These are phyloP conservation scores for Limnephilus marmoratus DNA, from an alignment of 2,888 invertebrate genomes.

Conservation along the genomic window DNA sequence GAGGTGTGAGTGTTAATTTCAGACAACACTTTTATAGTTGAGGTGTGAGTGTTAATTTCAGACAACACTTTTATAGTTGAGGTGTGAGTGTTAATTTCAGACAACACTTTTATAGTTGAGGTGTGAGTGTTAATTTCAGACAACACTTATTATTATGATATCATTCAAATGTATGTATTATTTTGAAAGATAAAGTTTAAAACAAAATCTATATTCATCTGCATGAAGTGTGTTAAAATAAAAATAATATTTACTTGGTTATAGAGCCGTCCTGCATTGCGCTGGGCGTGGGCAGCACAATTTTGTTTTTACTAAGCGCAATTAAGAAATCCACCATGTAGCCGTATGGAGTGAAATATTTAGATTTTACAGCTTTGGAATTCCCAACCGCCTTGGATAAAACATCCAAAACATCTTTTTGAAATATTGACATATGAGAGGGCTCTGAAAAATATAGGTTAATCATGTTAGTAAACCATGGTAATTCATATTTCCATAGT, in stretches of 20 bases:
- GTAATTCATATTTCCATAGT: neutral
- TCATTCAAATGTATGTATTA: too few relatives aligned
- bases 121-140: too few relatives aligned
- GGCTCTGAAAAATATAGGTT: conserved; percentile 48
- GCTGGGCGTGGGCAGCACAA: conserved; percentile 27
- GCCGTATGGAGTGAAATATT: conserved; percentile 61
- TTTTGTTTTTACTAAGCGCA: neutral
- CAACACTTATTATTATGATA: too few relatives aligned
- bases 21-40: too few relatives aligned
- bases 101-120: too few relatives aligned
- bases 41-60: too few relatives aligned
- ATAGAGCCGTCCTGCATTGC: conserved; percentile 23
- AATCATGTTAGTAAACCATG: neutral
- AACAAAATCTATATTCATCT: neutral
- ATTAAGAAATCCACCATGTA: conserved; percentile 63
- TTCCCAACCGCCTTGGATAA: conserved; percentile 46
- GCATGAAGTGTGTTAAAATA: neutral
- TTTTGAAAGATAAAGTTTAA: neutral
- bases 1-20: too few relatives aligned
- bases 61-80: too few relatives aligned
- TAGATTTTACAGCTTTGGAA: conserved; percentile 44
- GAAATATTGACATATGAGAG: conserved; percentile 49
- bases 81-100: too few relatives aligned
- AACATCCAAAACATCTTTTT: conserved; percentile 59
- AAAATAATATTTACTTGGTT: conserved; percentile 41